These are phyloP conservation scores for Pocillopora verrucosa DNA, from an alignment of 64 coral and sea anemone species.

Conservation along the genomic window DNA sequence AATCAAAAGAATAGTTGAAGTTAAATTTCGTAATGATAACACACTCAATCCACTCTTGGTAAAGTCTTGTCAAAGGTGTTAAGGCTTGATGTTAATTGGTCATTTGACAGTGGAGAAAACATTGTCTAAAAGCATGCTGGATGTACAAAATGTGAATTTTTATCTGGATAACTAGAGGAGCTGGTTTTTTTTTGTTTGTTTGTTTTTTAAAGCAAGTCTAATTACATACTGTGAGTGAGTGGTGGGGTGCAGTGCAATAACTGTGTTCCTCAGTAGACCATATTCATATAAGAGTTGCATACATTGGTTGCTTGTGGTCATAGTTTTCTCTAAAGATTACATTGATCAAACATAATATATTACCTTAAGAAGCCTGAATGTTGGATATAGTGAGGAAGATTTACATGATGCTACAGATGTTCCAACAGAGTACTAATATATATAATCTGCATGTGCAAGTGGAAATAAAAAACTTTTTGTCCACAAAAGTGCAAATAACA, in stretches of 20 bases:
- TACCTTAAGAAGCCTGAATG: not conserved
- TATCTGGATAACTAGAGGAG: constrained; percentile 4
- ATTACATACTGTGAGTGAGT: not conserved
- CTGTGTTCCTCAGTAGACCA: not conserved
- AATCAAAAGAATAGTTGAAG: constrained; percentile 2
- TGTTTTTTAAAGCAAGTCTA: not conserved
- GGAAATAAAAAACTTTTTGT: too few species aligned
- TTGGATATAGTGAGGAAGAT: too few species aligned
- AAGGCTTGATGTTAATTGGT: constrained; percentile 1
- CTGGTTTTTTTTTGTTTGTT: not conserved
- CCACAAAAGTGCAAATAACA: too few species aligned
- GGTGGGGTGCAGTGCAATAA: not conserved
- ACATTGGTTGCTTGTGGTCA: not conserved
- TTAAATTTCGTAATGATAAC: constrained; percentile 6
- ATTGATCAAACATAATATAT: not conserved
- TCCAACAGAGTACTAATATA: not conserved
- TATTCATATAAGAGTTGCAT: not conserved
- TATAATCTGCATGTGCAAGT: not conserved
- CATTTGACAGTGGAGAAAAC: not conserved
- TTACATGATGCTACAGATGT: too few species aligned
- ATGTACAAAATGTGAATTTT: constrained; percentile 38
- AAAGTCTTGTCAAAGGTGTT: constrained; percentile 21
- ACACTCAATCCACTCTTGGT: not conserved
- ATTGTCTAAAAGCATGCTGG: constrained; percentile 23
- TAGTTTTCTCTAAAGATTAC: not conserved